phyloP scores from a whole-genome alignment of 23 tunicate genomes.

The Oikopleura vanhoeffeni region DNA sequence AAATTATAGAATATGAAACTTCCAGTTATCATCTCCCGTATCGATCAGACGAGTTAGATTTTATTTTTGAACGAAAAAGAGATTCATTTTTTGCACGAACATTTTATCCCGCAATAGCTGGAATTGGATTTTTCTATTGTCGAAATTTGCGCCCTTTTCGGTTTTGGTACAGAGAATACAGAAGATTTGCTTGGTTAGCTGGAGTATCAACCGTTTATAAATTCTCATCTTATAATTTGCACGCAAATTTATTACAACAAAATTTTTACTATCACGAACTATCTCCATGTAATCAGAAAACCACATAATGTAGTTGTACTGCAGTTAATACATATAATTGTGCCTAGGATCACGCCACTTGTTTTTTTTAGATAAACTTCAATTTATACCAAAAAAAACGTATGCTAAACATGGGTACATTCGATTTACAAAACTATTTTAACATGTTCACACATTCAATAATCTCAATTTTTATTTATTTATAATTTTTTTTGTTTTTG shows the following conservation, averaged over 20 bases:
- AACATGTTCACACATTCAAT: too few species aligned
- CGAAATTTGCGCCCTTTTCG: neutral
- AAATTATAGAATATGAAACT: too few species aligned
- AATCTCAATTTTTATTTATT: too few species aligned
- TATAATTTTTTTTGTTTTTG: too few species aligned
- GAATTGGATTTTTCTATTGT: neutral
- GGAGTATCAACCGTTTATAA: neutral
- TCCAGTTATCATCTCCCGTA: too few species aligned
- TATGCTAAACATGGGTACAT: too few species aligned
- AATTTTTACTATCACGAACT: neutral
- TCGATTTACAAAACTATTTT: too few species aligned
- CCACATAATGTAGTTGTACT: too few species aligned
- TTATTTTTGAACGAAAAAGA: neutral
- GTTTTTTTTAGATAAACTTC: too few species aligned
- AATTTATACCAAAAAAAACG: too few species aligned
- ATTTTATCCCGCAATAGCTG: neutral
- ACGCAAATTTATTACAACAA: neutral
- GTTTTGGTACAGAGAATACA: neutral
- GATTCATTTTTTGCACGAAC: neutral
- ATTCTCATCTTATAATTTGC: neutral
- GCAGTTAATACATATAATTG: too few species aligned
- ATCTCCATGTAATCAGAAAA: neutral
- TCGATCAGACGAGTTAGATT: constrained; percentile 1
- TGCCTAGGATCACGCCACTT: too few species aligned
- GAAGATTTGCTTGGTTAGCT: neutral